Evolutionary conservation across 2,888 invertebrate genomes (phyloP).

Genomic region (Resseliella maxima): DNA sequence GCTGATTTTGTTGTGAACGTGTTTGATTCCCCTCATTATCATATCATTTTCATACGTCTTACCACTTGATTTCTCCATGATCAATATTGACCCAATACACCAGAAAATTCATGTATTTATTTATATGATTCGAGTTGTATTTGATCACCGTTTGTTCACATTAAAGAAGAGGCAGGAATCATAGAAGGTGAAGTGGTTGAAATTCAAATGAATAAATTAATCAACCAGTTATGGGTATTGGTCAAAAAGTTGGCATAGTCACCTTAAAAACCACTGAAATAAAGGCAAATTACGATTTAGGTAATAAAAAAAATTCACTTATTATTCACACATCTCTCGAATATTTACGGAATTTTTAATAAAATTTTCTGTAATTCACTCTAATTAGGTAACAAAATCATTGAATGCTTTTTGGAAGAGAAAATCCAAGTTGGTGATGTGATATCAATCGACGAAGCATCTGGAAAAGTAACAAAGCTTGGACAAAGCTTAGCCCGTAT

Average conservation of each 20-base stretch:
- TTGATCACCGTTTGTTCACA: too few species aligned
- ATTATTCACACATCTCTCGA: too few species aligned
- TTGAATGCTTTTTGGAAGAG: conserved; percentile 94
- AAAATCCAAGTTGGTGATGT: conserved; percentile 97
- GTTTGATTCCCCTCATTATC: too few species aligned
- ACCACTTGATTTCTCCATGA: too few species aligned
- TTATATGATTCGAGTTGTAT: too few species aligned
- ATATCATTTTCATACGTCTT: too few species aligned
- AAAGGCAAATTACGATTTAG: conserved; percentile 99
- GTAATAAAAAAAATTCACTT: conserved; percentile 64
- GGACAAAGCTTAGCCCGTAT: conserved; percentile 96
- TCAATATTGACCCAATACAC: too few species aligned
- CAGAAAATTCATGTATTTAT: too few species aligned
- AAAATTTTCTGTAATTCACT: too few species aligned
- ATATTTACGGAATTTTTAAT: too few species aligned
- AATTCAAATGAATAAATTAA: conserved; percentile 96
- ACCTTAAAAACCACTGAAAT: conserved; percentile 99
- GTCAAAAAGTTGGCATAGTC: conserved; percentile 84
- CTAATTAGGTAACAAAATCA: conserved; percentile 82
- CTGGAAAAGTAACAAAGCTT: conserved; percentile 90
- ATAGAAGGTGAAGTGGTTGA: conserved; percentile 99
- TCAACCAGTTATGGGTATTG: conserved; percentile 89
- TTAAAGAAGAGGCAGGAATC: conserved; percentile 97
- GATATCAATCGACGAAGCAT: conserved; percentile 98
- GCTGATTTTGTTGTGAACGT: too few species aligned